These are phyloP conservation scores for Bufo bufo DNA, from an alignment of 2,113 vertebrate genomes.

Conservation along the genomic window DNA sequence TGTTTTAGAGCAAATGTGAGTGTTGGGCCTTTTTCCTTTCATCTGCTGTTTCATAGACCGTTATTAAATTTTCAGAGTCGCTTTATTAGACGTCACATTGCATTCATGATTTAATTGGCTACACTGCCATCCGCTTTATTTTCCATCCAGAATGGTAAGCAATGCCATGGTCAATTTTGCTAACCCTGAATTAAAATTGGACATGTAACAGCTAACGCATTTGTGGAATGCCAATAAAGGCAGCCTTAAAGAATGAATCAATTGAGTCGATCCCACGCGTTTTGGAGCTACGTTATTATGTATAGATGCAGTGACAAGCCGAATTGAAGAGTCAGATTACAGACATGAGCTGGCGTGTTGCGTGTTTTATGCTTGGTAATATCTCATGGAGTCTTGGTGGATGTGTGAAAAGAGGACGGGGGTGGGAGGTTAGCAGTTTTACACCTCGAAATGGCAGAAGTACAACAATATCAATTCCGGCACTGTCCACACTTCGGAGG, in stretches of 20 bases:
- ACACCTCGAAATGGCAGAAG: not conserved
- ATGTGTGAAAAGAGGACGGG: slow-evolving; percentile 7
- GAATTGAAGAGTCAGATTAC: slow-evolving; percentile 1
- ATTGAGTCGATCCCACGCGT: not conserved
- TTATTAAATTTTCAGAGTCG: not conserved
- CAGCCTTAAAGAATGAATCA: not conserved
- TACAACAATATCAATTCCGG: not conserved
- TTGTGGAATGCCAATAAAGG: slow-evolving; percentile 13
- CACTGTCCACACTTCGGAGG: not conserved
- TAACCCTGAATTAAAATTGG: not conserved
- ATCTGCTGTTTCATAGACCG: not conserved
- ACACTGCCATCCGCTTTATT: not conserved
- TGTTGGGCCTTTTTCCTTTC: not conserved
- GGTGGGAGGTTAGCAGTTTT: slow-evolving; percentile 7
- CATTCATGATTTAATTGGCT: slow-evolving; percentile 4
- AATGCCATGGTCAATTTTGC: slow-evolving; percentile 10
- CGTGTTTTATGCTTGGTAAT: not conserved
- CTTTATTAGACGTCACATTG: not conserved
- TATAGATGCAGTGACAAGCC: not conserved
- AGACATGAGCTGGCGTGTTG: not conserved
- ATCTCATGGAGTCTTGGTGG: not conserved
- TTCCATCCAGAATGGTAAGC: not conserved
- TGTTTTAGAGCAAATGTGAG: not conserved
- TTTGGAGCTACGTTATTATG: not conserved
- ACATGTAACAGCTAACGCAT: not conserved